A percentile compares a stretch with the other conserved stretches of the same genome.
phyloP scores from a whole-genome alignment of 2,888 invertebrate genomes.

The Andrena trimmerana region DNA sequence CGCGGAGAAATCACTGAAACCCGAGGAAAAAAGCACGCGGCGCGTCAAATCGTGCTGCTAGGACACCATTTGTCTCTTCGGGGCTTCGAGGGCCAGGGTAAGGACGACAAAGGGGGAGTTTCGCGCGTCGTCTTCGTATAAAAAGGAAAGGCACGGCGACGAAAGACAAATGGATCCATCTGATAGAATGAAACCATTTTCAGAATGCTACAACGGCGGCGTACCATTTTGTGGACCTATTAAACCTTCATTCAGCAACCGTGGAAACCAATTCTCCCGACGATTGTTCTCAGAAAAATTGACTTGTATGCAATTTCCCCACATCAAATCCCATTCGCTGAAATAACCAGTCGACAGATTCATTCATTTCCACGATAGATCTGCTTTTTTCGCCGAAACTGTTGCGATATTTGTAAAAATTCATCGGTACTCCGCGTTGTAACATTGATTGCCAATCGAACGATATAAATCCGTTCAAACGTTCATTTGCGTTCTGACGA shows the following conservation, averaged over 20 bases:
- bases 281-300: constrained; percentile 36
- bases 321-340: constrained; percentile 20
- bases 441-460: neutral
- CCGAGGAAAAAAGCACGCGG: constrained; percentile 45
- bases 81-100: constrained; percentile 27
- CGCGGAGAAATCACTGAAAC: constrained; percentile 44
- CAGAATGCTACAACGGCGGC: constrained; percentile 59
- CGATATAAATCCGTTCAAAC: neutral
- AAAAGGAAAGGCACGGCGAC: constrained; percentile 59
- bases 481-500: neutral
- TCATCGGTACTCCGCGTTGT: neutral
- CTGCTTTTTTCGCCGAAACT: neutral
- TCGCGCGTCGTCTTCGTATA: constrained; percentile 40
- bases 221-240: constrained; percentile 65
- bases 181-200: constrained; percentile 78
- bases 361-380: constrained; percentile 8
- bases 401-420: neutral
- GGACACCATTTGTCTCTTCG: constrained; percentile 65
- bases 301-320: constrained; percentile 15
- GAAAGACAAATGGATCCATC: constrained; percentile 77
- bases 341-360: constrained; percentile 11
- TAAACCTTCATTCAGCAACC: constrained; percentile 59
- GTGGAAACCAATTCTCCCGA: constrained; percentile 53
- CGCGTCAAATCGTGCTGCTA: constrained; percentile 39
- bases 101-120: constrained; percentile 47